phyloP scores from a whole-genome alignment of 2,797 vertebrate species.

The Rachycentron canadum region DNA sequence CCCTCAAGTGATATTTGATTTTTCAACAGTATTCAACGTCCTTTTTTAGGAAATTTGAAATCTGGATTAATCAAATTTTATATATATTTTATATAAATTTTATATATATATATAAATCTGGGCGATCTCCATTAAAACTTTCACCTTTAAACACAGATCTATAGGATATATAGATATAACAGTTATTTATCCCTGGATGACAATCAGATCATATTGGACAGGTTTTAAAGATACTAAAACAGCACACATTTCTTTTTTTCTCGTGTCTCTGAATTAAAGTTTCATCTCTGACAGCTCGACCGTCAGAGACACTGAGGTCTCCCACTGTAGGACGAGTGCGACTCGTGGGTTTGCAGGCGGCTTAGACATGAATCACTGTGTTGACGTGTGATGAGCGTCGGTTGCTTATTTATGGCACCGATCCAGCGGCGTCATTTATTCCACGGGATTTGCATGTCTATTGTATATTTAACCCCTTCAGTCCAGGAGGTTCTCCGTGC shows the following conservation, averaged over 20 bases:
- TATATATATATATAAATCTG: no score
- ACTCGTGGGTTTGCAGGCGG: constrained; percentile 7
- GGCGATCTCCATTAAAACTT: neutral
- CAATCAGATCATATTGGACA: neutral
- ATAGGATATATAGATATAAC: neutral
- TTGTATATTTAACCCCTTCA: constrained; percentile 63
- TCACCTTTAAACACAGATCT: neutral
- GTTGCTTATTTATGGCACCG: constrained; percentile 71
- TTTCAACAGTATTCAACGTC: neutral
- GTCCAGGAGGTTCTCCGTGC: neutral
- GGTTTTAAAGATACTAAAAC: neutral
- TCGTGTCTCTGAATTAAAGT: neutral
- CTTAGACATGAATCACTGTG: constrained; percentile 65
- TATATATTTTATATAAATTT: no score
- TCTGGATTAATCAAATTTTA: no score
- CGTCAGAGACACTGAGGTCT: neutral
- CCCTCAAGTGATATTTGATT: no score
- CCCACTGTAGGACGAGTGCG: neutral
- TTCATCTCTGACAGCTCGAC: neutral
- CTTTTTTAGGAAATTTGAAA: no score
- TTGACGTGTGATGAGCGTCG: constrained; percentile 51
- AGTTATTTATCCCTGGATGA: neutral
- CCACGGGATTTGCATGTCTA: constrained; percentile 73
- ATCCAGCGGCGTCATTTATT: constrained; percentile 60
- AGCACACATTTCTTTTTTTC: neutral